Base-by-base conservation (phyloP, 2,888 invertebrate genomes). In the Mythimna loreyi region DNA sequence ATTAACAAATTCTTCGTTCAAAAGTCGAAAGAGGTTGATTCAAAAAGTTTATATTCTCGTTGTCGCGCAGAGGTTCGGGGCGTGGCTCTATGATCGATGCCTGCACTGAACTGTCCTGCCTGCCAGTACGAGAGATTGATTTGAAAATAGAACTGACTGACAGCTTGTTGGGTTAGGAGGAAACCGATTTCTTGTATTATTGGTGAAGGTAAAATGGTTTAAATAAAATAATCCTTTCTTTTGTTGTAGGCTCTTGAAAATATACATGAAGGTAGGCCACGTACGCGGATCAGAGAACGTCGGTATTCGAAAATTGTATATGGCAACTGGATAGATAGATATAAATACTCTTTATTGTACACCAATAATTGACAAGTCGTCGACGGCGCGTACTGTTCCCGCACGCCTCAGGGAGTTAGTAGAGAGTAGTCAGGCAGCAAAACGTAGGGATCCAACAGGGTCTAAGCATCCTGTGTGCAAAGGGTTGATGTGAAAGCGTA, bases 61-160 rank as follows among this genome's bases (percentile, higher is more conserved):
- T 86, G 89, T 85, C 82, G 70, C 65, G 72, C 47, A 56, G 84
- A 86, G 85, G 86, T 72, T 78, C 85, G 82, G 90, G 94, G 94
- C 94, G 94, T 91, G 94, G 94, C 75, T 59, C 88, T 65, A 81
- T 93, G 95, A 94, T 95, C 93, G 94, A 94, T 95, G 93, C 73
- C 62, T 52, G 82, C 80, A 75, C 72, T 78, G 68, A 67, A 72
- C 81, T 82, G 82, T 82, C 84, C 82, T 83, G 62, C 30, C 78
- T 74, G 65, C 33, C 62, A 72, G 59, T 61, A 56, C 55, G 19
- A 1, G 66, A 82, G 82, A 83, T 83, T 84, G 84, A 84, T 83
- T 83, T 84, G 68, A 83, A 84, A 82, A 82, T 84, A 84, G 80
- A 83, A 82, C 78, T 71, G 72, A 75, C 65, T 75, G 84, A 84